Percentiles rank a stretch among this genome's conserved stretches.
phyloP scores from a whole-genome alignment of 1,140 invertebrate genomes.

The Asbolus verrucosus region DNA sequence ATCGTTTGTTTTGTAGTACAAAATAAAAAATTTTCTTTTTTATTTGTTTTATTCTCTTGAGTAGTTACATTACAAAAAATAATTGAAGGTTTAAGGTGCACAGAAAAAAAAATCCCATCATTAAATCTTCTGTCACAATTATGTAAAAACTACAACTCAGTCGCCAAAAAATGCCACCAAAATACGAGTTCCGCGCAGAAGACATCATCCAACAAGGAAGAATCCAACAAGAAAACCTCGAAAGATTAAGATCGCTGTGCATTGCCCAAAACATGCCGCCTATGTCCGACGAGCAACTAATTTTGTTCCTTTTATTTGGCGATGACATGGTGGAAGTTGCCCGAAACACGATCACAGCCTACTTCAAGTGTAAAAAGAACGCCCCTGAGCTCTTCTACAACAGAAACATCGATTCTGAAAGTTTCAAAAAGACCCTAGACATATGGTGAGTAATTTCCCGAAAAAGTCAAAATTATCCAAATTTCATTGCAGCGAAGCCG shows the following conservation, averaged over 20 bases:
- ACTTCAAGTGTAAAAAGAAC: slow-evolving; percentile 69
- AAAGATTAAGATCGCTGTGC: slow-evolving; percentile 54
- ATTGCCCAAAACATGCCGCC: slow-evolving; percentile 47
- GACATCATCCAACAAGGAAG: slow-evolving; percentile 52
- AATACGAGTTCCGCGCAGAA: slow-evolving; percentile 50
- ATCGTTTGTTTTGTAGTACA: too few species aligned
- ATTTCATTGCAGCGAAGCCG: slow-evolving; percentile 50
- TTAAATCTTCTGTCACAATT: too few species aligned
- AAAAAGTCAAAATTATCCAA: background rate
- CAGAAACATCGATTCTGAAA: slow-evolving; percentile 61
- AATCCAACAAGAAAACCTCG: slow-evolving; percentile 51
- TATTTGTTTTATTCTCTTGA: too few species aligned
- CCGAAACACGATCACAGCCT: slow-evolving; percentile 70
- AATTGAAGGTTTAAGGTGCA: too few species aligned
- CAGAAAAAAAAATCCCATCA: too few species aligned
- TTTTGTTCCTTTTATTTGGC: slow-evolving; percentile 73
- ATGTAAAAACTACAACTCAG: too few species aligned
- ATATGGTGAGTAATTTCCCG: slow-evolving; percentile 61
- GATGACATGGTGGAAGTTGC: slow-evolving; percentile 69
- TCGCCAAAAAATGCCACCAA: slow-evolving; percentile 35
- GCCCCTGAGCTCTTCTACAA: slow-evolving; percentile 72
- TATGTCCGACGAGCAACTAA: slow-evolving; percentile 64
- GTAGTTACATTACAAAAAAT: too few species aligned
- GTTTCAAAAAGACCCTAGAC: slow-evolving; percentile 53
- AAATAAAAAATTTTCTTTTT: too few species aligned